A percentile compares a stretch with the other conserved stretches of the same genome.
Conservation (phyloP, 2,113 vertebrate genomes). For the Strigops habroptila region DNA sequence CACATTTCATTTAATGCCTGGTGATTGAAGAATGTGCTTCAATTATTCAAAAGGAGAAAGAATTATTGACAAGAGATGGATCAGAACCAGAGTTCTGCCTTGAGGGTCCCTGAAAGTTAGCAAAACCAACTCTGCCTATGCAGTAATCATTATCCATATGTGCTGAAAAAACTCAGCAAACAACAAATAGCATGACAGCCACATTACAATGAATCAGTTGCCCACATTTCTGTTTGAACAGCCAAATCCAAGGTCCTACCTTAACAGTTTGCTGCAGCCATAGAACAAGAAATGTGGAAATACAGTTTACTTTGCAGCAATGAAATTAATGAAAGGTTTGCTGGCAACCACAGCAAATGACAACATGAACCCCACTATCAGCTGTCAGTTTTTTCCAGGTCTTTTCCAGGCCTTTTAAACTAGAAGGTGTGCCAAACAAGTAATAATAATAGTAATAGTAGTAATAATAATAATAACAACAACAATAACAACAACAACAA, state of each 20-base stretch:
- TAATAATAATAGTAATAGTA: neutral
- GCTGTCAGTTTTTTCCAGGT: constrained; percentile 22
- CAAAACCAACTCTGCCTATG: neutral
- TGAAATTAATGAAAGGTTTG: constrained; percentile 35
- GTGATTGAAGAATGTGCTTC: neutral
- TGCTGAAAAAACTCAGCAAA: neutral
- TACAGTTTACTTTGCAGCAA: constrained; percentile 19
- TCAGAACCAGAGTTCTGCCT: neutral
- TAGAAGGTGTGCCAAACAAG: neutral
- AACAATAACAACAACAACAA: neutral
- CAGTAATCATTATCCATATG: neutral
- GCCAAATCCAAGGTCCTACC: neutral
- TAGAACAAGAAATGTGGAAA: neutral
- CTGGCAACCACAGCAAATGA: constrained; percentile 36
- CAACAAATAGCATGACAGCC: neutral
- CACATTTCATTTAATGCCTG: neutral
- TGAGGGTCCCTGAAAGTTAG: neutral
- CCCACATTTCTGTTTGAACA: neutral
- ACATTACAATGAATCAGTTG: constrained; percentile 11
- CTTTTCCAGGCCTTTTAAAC: constrained; percentile 6
- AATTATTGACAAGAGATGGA: neutral
- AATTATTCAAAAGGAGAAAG: neutral
- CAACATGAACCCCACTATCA: constrained; percentile 22
- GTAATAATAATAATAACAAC: neutral
- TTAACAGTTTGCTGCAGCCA: neutral